A percentile compares a stretch with the other conserved stretches of the same genome.
These are phyloP conservation scores for Drosophila serrata DNA, from an alignment of 1,140 invertebrate genomes.

Conservation along the genomic window DNA sequence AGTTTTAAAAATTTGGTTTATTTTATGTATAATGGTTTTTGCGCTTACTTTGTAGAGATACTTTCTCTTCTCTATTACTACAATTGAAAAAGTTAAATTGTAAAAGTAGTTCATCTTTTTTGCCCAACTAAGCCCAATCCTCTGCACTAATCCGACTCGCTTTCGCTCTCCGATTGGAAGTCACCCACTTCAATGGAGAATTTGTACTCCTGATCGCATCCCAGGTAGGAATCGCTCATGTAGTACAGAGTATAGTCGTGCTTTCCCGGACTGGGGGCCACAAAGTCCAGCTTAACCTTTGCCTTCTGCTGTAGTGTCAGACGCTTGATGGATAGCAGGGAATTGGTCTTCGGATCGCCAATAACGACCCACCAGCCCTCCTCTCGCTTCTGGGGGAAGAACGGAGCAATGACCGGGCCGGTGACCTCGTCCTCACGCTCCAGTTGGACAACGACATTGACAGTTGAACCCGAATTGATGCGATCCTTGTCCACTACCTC, in stretches of 20 bases:
- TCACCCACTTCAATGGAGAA: constrained; percentile 93
- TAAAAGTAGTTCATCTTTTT: constrained; percentile 6
- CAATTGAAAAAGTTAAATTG: not conserved
- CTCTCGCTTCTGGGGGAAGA: constrained; percentile 99
- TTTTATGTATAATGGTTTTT: not conserved
- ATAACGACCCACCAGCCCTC: constrained; percentile 99
- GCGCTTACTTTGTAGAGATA: not conserved
- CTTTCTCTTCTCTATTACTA: not conserved
- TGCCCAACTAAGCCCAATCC: not conserved
- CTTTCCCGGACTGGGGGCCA: constrained; percentile 93
- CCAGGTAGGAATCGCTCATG: constrained; percentile 99
- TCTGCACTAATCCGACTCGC: constrained; percentile 86
- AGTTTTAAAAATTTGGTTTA: not conserved
- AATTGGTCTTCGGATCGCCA: constrained; percentile 97
- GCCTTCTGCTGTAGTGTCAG: constrained; percentile 97
- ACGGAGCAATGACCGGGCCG: constrained; percentile 98
- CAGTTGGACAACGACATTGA: constrained; percentile 95
- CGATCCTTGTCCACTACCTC: constrained; percentile 94
- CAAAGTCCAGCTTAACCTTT: constrained; percentile 97
- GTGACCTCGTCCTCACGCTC: constrained; percentile 99
- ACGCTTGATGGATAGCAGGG: constrained; percentile 97
- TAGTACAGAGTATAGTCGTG: constrained; percentile 98
- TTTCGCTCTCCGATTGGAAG: constrained; percentile 88
- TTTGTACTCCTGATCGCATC: constrained; percentile 98
- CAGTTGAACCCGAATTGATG: constrained; percentile 92